These are phyloP conservation scores for Natator depressus DNA, from an alignment of 2,113 vertebrate species.

Conservation along the genomic window DNA sequence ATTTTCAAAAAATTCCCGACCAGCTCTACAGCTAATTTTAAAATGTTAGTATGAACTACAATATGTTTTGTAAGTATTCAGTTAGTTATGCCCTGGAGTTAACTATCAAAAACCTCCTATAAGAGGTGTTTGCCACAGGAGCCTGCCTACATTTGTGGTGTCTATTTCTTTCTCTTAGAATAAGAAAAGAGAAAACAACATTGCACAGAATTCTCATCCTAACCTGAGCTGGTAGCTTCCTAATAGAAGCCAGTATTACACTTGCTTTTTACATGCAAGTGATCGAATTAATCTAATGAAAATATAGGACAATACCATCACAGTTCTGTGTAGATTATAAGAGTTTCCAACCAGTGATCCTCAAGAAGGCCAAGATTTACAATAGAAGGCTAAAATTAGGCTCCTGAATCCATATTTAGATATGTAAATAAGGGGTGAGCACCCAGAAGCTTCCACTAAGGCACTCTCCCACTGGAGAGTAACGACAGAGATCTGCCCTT, in stretches of 20 bases:
- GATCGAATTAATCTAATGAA: background rate
- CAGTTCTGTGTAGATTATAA: background rate
- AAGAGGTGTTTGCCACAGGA: background rate
- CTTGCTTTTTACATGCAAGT: background rate
- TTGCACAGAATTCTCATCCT: constrained; percentile 11
- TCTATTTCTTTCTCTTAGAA: background rate
- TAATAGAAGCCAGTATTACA: background rate
- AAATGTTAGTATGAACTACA: constrained; percentile 10
- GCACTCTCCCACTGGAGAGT: background rate
- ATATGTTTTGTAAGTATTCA: background rate
- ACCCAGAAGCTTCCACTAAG: no score
- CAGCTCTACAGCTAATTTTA: background rate
- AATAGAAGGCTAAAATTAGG: background rate
- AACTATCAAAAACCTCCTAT: background rate
- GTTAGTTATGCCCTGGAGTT: background rate
- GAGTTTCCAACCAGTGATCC: background rate
- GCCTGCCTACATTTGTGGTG: background rate
- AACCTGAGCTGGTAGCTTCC: accelerated
- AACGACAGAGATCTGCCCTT: background rate
- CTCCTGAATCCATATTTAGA: background rate
- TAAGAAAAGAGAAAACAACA: background rate
- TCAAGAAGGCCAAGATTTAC: accelerated
- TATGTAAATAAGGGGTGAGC: no score
- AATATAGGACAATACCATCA: background rate
- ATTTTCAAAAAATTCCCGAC: background rate